Evolutionary conservation across 2,797 vertebrate species (phyloP).

Genomic region (Phoeniculus purpureus): DNA sequence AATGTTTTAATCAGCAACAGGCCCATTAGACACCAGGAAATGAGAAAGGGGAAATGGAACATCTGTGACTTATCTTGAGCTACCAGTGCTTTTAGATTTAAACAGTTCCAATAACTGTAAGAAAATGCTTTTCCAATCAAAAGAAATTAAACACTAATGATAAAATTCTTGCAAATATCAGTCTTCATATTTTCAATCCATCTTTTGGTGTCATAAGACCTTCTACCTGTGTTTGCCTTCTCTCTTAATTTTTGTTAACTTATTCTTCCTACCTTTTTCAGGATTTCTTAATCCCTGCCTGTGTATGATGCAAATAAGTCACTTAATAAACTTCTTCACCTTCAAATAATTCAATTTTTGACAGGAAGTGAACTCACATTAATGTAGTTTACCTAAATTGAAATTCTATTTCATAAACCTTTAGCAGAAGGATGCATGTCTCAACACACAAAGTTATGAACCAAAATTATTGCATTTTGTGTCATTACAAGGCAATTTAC

Average conservation of each 20-base stretch:
- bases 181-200: neutral
- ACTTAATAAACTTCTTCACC: neutral
- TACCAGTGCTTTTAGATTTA: neutral
- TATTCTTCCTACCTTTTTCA: neutral
- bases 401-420: neutral
- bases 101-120: neutral
- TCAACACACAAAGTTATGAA: neutral
- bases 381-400: neutral
- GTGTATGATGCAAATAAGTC: neutral
- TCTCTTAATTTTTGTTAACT: neutral
- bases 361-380: neutral
- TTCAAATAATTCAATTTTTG: neutral
- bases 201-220: neutral
- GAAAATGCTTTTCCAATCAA: neutral
- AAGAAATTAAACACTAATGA: neutral
- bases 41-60: neutral
- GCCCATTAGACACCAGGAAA: neutral
- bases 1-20: neutral
- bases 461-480: neutral
- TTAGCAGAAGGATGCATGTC: neutral
- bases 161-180: neutral
- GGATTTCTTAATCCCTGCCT: neutral
- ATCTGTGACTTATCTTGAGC: neutral
- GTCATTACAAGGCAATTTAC: constrained; percentile 17
- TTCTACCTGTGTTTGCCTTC: neutral